phyloP scores from a whole-genome alignment of 2,797 vertebrate species.

The Acanthornis magna region DNA sequence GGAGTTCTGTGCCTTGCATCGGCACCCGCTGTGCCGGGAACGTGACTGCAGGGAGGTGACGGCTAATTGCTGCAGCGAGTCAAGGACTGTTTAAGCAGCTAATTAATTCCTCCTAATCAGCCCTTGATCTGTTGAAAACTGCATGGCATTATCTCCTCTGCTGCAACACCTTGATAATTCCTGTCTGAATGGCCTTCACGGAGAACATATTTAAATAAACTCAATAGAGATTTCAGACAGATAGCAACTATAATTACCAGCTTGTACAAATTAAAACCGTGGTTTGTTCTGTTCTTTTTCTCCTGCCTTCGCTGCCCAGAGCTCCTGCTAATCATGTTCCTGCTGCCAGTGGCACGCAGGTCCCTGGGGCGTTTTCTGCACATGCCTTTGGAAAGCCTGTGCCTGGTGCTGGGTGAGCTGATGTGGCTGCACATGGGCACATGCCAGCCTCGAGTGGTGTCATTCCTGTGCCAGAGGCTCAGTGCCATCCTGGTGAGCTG shows the following conservation, averaged over 20 bases:
- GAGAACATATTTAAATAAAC: slow-evolving; percentile 72
- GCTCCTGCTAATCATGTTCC: slow-evolving; percentile 51
- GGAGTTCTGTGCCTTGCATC: not conserved
- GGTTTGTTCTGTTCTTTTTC: slow-evolving; percentile 62
- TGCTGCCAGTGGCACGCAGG: slow-evolving; percentile 26
- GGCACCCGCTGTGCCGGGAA: not conserved
- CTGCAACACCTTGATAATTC: slow-evolving; percentile 69
- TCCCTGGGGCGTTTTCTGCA: not conserved
- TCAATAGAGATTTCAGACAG: slow-evolving; percentile 71
- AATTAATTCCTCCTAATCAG: slow-evolving; percentile 74
- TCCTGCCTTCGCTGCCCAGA: slow-evolving; percentile 51
- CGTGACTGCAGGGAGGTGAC: slow-evolving; percentile 12
- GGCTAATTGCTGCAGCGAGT: slow-evolving; percentile 63
- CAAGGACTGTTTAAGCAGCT: slow-evolving; percentile 66
- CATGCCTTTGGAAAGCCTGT: slow-evolving; percentile 11
- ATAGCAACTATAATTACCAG: slow-evolving; percentile 70
- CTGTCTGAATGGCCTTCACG: slow-evolving; percentile 53
- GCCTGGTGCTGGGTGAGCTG: not conserved
- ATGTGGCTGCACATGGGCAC: not conserved
- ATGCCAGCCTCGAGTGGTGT: not conserved
- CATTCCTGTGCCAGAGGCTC: not conserved
- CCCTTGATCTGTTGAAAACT: slow-evolving; percentile 54
- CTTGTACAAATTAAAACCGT: slow-evolving; percentile 74
- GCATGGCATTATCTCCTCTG: slow-evolving; percentile 67
- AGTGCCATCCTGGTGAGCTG: not conserved